These are phyloP conservation scores for Fundulus diaphanus DNA, from an alignment of 2,797 vertebrate species.

Conservation along the genomic window DNA sequence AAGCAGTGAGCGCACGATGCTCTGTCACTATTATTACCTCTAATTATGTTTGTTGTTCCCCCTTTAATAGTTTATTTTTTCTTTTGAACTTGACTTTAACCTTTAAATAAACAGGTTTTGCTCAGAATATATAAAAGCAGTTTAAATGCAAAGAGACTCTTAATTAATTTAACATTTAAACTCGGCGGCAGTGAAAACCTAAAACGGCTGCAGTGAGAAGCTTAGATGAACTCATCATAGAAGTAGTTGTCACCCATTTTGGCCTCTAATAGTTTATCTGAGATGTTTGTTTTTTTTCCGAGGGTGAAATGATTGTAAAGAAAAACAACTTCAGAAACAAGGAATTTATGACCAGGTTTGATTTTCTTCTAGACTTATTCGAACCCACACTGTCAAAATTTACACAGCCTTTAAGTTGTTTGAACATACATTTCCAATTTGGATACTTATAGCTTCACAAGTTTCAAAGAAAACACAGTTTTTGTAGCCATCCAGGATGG, in stretches of 20 bases:
- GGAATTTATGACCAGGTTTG: neutral
- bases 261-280: neutral
- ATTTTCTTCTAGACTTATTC: neutral
- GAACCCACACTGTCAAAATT: neutral
- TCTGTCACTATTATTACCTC: slow-evolving; percentile 15
- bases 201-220: neutral
- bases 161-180: neutral
- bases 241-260: neutral
- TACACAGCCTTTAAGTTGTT: neutral
- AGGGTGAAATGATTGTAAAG: neutral
- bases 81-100: slow-evolving; percentile 13
- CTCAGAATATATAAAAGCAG: neutral
- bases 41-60: neutral
- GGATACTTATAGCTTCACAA: neutral
- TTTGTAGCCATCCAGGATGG: too few species aligned
- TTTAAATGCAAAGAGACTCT: neutral
- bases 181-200: neutral
- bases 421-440: neutral
- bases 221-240: too few species aligned
- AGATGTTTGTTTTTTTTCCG: neutral
- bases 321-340: neutral
- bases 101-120: neutral
- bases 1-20: slow-evolving; percentile 25
- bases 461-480: neutral
- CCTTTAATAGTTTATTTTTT: neutral